phyloP scores from a whole-genome alignment of 2,113 vertebrate genomes.

The Podarcis raffonei region DNA sequence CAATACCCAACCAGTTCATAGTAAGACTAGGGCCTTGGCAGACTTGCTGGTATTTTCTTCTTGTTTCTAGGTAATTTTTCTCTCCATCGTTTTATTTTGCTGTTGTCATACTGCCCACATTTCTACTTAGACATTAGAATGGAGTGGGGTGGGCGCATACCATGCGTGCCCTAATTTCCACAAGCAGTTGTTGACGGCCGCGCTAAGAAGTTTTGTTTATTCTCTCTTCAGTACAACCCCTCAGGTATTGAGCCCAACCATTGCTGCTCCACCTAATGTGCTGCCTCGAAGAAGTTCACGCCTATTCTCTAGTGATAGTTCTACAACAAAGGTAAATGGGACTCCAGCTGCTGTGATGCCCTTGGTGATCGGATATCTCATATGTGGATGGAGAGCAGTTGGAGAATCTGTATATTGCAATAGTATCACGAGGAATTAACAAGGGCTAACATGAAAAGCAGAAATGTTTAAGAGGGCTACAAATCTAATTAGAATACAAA shows the following conservation, averaged over 20 bases:
- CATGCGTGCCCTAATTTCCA: not conserved
- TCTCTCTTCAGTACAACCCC: constrained; percentile 85
- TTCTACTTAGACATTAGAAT: not conserved
- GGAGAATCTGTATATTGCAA: not conserved
- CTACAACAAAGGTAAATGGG: constrained; percentile 91
- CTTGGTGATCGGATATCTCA: not conserved
- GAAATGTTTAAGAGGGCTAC: not conserved
- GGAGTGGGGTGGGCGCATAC: not conserved
- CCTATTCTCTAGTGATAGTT: constrained; percentile 97
- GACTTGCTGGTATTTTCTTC: too few species aligned
- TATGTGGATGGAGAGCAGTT: not conserved
- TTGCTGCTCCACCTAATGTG: constrained; percentile 94
- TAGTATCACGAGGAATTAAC: not conserved
- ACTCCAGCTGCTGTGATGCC: not conserved
- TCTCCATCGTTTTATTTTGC: not conserved
- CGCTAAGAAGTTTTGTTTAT: not conserved
- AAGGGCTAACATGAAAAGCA: not conserved
- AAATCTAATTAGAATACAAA: not conserved
- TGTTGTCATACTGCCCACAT: not conserved
- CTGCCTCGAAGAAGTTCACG: constrained; percentile 95
- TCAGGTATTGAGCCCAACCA: constrained; percentile 98
- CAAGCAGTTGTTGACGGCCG: not conserved
- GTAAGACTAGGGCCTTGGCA: too few species aligned
- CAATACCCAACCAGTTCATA: too few species aligned
- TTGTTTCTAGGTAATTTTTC: not conserved